phyloP scores from a whole-genome alignment of 2,113 vertebrate species.

The Pitta sordida region DNA sequence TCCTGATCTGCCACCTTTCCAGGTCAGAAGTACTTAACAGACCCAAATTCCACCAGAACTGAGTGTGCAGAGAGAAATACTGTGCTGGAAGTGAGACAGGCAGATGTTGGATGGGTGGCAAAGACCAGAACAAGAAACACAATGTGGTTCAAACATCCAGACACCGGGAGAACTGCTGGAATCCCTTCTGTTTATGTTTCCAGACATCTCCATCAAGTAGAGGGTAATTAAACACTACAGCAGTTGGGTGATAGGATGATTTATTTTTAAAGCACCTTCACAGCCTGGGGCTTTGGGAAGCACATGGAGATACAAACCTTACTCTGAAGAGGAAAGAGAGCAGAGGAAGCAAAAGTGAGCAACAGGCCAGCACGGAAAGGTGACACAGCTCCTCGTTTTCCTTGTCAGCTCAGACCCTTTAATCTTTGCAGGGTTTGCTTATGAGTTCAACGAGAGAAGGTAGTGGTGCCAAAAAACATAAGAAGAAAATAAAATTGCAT shows the following conservation, averaged over 20 bases:
- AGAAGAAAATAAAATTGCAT: neutral
- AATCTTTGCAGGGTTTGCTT: neutral
- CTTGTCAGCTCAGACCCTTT: neutral
- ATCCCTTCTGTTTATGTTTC: slow-evolving; percentile 33
- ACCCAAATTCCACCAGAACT: neutral
- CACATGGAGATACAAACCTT: neutral
- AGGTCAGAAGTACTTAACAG: no score
- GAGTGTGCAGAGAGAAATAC: neutral
- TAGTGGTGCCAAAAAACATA: neutral
- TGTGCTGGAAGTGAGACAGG: neutral
- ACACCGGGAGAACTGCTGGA: neutral
- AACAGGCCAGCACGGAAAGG: neutral
- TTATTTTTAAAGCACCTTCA: slow-evolving; percentile 28
- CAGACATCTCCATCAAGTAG: slow-evolving; percentile 12
- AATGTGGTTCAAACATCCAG: neutral
- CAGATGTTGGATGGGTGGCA: neutral
- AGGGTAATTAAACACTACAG: slow-evolving; percentile 39
- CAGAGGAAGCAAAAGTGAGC: neutral
- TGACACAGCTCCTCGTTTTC: neutral
- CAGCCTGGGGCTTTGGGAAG: slow-evolving; percentile 30
- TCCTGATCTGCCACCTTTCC: neutral
- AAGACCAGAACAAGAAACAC: neutral
- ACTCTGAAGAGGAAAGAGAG: neutral
- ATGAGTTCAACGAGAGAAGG: neutral
- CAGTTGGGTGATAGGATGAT: slow-evolving; percentile 41